These are phyloP conservation scores for Porites rus DNA, from an alignment of 92 coral and sea anemone genomes.

Conservation along the genomic window DNA sequence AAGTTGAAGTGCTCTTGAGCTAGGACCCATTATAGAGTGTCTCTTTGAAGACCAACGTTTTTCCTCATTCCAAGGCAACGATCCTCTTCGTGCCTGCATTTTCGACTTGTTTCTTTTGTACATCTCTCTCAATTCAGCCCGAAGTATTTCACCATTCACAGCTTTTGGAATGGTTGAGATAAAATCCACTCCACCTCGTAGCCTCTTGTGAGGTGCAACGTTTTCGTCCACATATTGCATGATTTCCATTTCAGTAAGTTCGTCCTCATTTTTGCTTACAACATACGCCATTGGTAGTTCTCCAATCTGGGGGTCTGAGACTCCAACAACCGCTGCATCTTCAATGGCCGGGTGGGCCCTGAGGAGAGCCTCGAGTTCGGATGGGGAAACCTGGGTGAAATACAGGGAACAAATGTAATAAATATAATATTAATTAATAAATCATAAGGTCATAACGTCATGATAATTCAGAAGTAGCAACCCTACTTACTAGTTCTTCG, in stretches of 20 bases:
- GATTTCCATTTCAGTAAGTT: conserved; percentile 70
- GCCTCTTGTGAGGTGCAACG: conserved; percentile 71
- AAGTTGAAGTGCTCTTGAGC: neutral
- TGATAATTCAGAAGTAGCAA: no score
- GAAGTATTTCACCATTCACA: conserved; percentile 72
- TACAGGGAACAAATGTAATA: neutral
- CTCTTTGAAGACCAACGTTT: conserved; percentile 19
- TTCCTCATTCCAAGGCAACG: conserved; percentile 12
- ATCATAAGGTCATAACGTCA: no score
- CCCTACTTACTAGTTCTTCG: no score
- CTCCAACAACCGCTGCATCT: conserved; percentile 88
- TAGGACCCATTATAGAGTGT: neutral
- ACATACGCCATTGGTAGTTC: conserved; percentile 84
- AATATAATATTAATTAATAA: no score
- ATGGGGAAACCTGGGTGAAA: conserved; percentile 69
- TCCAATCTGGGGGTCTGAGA: conserved; percentile 79
- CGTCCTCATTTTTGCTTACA: conserved; percentile 59
- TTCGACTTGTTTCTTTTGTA: conserved; percentile 27
- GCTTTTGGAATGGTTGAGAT: conserved; percentile 77
- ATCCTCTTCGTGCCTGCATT: conserved; percentile 21
- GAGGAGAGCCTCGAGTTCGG: conserved; percentile 80
- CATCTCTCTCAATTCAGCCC: conserved; percentile 62
- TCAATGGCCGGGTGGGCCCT: conserved; percentile 82
- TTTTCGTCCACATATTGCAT: conserved; percentile 61
- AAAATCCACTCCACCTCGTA: conserved; percentile 81